phyloP scores from a whole-genome alignment of 2,113 vertebrate species.

The Zosterops lateralis region DNA sequence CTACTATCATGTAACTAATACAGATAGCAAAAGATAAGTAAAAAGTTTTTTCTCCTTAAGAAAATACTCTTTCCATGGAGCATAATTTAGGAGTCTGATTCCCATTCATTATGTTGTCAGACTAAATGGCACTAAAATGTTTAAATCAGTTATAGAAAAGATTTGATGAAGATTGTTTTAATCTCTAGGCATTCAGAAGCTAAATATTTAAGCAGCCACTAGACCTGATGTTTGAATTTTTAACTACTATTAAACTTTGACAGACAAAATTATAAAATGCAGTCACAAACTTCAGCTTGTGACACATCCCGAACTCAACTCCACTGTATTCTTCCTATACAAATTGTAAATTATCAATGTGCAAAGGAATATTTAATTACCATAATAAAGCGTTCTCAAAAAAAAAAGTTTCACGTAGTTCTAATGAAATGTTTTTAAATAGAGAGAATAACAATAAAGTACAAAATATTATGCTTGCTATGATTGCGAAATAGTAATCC shows the following conservation, averaged over 20 bases:
- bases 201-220: slow-evolving; percentile 48
- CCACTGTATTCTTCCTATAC: background rate
- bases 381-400: background rate
- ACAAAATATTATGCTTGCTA: background rate
- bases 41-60: background rate
- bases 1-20: background rate
- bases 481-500: background rate
- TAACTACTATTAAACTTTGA: background rate
- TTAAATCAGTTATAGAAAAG: background rate
- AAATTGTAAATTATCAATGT: background rate
- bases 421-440: background rate
- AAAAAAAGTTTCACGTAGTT: background rate
- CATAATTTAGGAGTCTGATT: background rate
- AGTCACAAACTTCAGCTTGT: background rate
- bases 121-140: slow-evolving; percentile 21
- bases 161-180: slow-evolving; percentile 23
- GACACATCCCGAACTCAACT: background rate
- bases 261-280: background rate
- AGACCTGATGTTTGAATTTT: slow-evolving; percentile 23
- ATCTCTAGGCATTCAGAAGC: slow-evolving; percentile 20
- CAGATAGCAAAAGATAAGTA: background rate
- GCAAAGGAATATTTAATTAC: background rate
- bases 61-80: background rate
- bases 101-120: slow-evolving; percentile 34
- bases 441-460: background rate